Evolutionary conservation across 37 sponge, comb jelly and placozoan genomes (phyloP).

Genomic region (Cladorhizidae sp.): DNA sequence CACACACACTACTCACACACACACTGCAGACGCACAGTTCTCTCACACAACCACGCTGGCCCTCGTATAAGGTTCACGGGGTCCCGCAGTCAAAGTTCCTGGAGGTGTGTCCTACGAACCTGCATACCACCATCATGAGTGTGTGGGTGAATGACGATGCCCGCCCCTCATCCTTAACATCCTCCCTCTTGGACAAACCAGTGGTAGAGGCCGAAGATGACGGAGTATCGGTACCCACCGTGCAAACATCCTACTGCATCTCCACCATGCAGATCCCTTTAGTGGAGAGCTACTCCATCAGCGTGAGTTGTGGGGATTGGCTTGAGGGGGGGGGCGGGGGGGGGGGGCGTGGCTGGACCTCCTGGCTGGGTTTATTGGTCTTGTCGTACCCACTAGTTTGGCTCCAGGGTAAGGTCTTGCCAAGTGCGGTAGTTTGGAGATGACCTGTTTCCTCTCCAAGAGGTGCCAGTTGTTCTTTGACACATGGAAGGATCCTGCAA

Average conservation of each 20-base stretch:
- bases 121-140: conserved; percentile 58
- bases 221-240: neutral
- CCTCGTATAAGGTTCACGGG: conserved; percentile 61
- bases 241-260: conserved; percentile 39
- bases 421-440: no score
- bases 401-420: no score
- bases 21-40: conserved; percentile 6
- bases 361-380: no score
- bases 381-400: no score
- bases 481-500: no score
- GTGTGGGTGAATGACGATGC: conserved; percentile 15
- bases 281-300: neutral
- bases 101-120: conserved; percentile 67
- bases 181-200: no score
- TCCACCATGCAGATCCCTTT: conserved; percentile 59
- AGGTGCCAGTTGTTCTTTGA: no score
- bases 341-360: no score
- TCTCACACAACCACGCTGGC: conserved; percentile 44
- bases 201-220: no score
- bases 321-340: neutral
- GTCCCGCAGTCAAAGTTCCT: neutral
- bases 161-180: conserved; percentile 12
- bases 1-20: no score
- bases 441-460: no score
- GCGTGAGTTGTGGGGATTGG: conserved; percentile 12